phyloP scores from a whole-genome alignment of 2,113 vertebrate species.

The Scomber colias region DNA sequence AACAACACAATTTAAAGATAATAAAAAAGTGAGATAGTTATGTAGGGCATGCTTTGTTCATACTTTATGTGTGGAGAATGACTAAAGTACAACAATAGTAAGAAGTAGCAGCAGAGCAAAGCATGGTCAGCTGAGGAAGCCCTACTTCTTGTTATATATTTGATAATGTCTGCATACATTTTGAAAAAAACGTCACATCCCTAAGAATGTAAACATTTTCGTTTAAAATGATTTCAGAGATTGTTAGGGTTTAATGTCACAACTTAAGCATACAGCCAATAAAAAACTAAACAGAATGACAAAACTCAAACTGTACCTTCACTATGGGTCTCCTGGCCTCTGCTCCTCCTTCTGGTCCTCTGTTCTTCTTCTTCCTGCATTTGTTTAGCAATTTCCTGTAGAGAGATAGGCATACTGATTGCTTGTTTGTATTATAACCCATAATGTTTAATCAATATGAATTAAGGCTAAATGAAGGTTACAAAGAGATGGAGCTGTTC shows the following conservation, averaged over 20 bases:
- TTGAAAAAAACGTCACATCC: not conserved
- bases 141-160: not conserved
- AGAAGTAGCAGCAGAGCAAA: constrained; percentile 4
- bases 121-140: not conserved
- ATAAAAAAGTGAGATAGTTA: not conserved
- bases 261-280: not conserved
- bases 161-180: not conserved
- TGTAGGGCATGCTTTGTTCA: not conserved
- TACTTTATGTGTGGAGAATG: constrained; percentile 11
- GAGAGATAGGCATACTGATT: constrained; percentile 3
- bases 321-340: constrained; percentile 44
- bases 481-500: not conserved
- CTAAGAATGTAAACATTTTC: not conserved
- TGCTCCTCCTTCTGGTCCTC: constrained; percentile 60
- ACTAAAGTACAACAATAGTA: not conserved
- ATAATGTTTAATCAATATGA: constrained; percentile 5
- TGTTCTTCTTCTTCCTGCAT: constrained; percentile 86
- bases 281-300: not conserved
- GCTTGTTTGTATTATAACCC: not conserved
- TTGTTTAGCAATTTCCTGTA: constrained; percentile 85
- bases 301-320: constrained; percentile 69
- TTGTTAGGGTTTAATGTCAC: not conserved
- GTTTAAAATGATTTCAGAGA: not conserved
- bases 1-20: not conserved
- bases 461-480: not conserved